Evolutionary conservation across 2,888 invertebrate species (phyloP), one percentile per base, ranked within the genome.

Genomic region (Sarcophaga variegata): DNA sequence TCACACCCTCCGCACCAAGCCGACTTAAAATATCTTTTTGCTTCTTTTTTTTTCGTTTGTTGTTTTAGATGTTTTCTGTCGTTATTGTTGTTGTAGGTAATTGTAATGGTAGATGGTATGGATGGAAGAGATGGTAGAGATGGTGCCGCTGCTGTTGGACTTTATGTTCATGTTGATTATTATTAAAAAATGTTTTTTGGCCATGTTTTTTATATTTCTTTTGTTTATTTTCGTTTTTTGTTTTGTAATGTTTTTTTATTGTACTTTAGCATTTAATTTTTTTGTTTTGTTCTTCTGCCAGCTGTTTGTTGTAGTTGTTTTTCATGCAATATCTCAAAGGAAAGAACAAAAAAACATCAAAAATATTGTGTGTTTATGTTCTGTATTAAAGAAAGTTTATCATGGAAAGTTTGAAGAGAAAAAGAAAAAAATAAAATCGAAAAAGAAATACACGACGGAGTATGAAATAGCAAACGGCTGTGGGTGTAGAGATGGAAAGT

Each of bases 281-380:
- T 25, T 72, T 74, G 8, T 5, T n/a, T n/a, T 11, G 6, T 37
- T 6, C 25, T 70, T 79, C 64, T 64, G 25, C 4, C 67, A 4
- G 14, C 20, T 63, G 20, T 20, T 63, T n/a, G n/a, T 11, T 63
- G 17, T 63, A 63, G 11, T 63, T 67, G 67, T 37, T 17, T 76
- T 76, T 54, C n/a, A 49, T 72, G 45, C 22, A 22, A 54, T 49
- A 22, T 25, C 37, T 10, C 14, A 64, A 25, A 63, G 54, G 22
- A 62, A 67, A 49, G 63, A 69, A 75, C 10, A 37, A 37, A 8
- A 37, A 37, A 25, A 8, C 60, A 54, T 49, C 49, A 54, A 63
- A 72, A 80, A 80, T 72, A 67, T 81, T 85, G 75, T 84, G 70
- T 85, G 70, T 85, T 85, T 80, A 77, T 84, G 22, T 81, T 85